These are phyloP conservation scores for Boloria euphrosyne DNA, from an alignment of 2,888 invertebrate genomes.

Conservation along the genomic window DNA sequence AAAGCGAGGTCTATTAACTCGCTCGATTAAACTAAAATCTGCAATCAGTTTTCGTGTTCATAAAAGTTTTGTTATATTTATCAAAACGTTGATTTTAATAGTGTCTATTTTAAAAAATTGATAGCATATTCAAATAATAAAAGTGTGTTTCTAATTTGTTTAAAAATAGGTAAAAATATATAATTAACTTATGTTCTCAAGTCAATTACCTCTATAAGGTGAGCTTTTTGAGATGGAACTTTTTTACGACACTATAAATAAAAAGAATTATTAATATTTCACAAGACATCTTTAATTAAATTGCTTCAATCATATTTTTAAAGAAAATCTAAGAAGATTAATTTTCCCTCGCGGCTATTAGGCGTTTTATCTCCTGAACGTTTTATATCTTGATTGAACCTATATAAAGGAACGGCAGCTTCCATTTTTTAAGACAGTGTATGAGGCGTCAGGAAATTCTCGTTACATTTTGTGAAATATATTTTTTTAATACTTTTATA, in stretches of 20 bases:
- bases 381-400: conserved; percentile 35
- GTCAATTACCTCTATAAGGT: too few relatives aligned
- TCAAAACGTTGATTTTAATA: background rate
- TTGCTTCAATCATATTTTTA: conserved; percentile 20
- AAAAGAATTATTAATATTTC: background rate
- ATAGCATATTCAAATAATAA: background rate
- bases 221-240: too few relatives aligned
- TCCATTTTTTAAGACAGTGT: conserved; percentile 15
- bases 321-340: conserved; percentile 30
- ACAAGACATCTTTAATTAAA: conserved; percentile 7
- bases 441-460: conserved; percentile 8
- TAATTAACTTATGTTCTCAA: too few relatives aligned
- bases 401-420: conserved; percentile 16
- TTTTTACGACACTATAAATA: too few relatives aligned
- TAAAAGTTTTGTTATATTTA: conserved; percentile 3
- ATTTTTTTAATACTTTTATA: background rate
- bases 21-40: conserved; percentile 31
- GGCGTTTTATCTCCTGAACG: conserved; percentile 38
- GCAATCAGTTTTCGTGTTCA: conserved; percentile 5
- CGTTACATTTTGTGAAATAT: conserved; percentile 1
- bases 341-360: conserved; percentile 36
- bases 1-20: conserved; percentile 31
- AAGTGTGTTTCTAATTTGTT: too few relatives aligned
- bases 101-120: background rate
- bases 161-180: too few relatives aligned